Base-by-base conservation (phyloP, 2,888 invertebrate genomes). In the Icerya purchasi region DNA sequence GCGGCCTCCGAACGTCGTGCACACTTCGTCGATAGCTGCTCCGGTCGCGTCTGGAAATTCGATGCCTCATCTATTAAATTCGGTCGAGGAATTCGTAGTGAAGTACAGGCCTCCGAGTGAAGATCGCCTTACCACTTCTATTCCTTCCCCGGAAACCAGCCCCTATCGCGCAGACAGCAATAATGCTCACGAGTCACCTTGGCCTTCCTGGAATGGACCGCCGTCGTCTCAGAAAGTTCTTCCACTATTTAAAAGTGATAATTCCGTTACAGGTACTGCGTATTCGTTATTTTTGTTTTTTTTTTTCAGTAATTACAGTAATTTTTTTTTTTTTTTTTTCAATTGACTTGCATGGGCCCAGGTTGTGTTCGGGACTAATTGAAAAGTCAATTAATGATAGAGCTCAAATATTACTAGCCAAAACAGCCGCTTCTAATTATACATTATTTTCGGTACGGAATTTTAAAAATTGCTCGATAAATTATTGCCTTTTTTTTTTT, bases 41-140 rank as follows among this genome's bases (percentile, higher is more conserved):
- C 5, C 5, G 8, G 14, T 14, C 5, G 14, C 36, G 5, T 8
- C 36, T 5, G 36, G 36, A 8, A 36, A 36, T 36, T 36, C 36
- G 8, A 36, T 52, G 53, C 56, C 60, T 19, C 62, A 61, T 52
- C 57, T 63, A 50, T 59, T 62, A 49, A 62, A 61, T 56, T 59
- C 63, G 22, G 63, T 63, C 14, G 64, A 64, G 50, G 63, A 63
- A 52, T 54, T 63, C 50, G 72, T 78, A 19, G 78, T 79, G 63
- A 74, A 74, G 65, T 80, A 79, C 66, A 73, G 83, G 65, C 82
- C 82, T 56, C 82, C 82, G 18, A 83, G 83, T 70, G 83, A 83
- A 8, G 83, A 84, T 64, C 74, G 76, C 19, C 63, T 62, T n/a
- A 58, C 74, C 3, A 75, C 77, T 61, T 74, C 76, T 22, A 61